phyloP scores from a whole-genome alignment of 2,888 invertebrate genomes.

The Scaptomyza flava region DNA sequence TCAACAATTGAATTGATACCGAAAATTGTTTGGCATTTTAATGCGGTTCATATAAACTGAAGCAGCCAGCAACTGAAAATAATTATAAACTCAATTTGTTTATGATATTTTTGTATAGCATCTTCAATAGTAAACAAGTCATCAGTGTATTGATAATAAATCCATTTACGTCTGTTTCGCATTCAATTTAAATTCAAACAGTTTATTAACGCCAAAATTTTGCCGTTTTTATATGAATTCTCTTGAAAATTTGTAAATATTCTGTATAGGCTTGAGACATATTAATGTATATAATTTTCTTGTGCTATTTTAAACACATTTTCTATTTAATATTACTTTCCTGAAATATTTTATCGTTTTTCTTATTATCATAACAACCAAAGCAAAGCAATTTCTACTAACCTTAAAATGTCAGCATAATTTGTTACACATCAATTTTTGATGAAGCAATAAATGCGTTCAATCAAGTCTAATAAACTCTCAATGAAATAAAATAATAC shows the following conservation, averaged over 20 bases:
- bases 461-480: constrained; percentile 18
- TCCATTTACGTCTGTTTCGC: constrained; percentile 33
- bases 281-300: not conserved
- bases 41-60: constrained; percentile 14
- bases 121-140: constrained; percentile 2
- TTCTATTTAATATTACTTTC: too few species aligned
- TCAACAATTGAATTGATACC: constrained; percentile 55
- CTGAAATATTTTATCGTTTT: not conserved
- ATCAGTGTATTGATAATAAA: constrained; percentile 43
- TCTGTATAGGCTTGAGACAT: not conserved
- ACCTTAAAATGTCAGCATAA: not conserved
- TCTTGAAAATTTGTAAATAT: constrained; percentile 7
- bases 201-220: constrained; percentile 13
- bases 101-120: not conserved
- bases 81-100: constrained; percentile 25
- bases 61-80: constrained; percentile 1
- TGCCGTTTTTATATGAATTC: constrained; percentile 5
- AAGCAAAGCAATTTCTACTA: not conserved
- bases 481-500: constrained; percentile 16
- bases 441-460: constrained; percentile 6
- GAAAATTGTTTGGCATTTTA: constrained; percentile 44
- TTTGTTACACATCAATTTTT: not conserved
- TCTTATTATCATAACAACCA: not conserved
- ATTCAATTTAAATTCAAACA: constrained; percentile 22
- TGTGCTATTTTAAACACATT: not conserved